These are phyloP conservation scores for Asteroscopus sphinx DNA, from an alignment of 2,888 invertebrate species.

Conservation along the genomic window DNA sequence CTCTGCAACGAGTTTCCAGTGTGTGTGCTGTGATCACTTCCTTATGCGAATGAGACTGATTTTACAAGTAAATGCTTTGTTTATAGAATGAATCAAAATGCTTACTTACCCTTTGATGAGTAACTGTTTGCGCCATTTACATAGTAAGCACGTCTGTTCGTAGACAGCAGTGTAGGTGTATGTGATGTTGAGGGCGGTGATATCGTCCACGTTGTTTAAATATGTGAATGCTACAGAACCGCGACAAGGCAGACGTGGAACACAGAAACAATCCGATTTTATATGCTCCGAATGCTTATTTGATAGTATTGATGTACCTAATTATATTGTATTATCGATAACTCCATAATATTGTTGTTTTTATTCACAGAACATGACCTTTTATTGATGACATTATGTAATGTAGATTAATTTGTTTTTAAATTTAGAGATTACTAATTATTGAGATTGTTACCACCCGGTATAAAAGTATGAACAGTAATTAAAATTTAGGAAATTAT, in stretches of 20 bases:
- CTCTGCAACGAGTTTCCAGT: conserved; percentile 88
- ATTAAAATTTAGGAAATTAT: conserved; percentile 72
- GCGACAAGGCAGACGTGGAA: conserved; percentile 39
- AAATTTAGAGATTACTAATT: conserved; percentile 85
- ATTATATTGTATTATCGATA: conserved; percentile 76
- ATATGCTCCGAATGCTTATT: conserved; percentile 77
- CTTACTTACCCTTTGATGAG: conserved; percentile 72
- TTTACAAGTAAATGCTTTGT: conserved; percentile 87
- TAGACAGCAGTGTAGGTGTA: conserved; percentile 15
- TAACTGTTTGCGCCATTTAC: conserved; percentile 57
- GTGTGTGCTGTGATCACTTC: conserved; percentile 89
- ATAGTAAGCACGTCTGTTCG: conserved; percentile 26
- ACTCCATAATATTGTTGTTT: conserved; percentile 72
- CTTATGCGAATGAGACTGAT: conserved; percentile 90
- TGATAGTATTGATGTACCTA: conserved; percentile 74
- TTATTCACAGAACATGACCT: conserved; percentile 81
- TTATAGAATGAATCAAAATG: conserved; percentile 79
- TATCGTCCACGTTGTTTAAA: conserved; percentile 6
- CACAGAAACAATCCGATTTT: conserved; percentile 66
- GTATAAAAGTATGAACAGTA: conserved; percentile 77
- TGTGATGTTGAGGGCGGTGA: conserved; percentile 10
- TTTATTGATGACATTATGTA: conserved; percentile 85
- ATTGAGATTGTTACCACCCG: conserved; percentile 89
- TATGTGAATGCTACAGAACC: conserved; percentile 44
- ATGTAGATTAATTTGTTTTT: conserved; percentile 85